Base-by-base conservation (phyloP, 1,140 invertebrate species). In the Papilio glaucus region DNA sequence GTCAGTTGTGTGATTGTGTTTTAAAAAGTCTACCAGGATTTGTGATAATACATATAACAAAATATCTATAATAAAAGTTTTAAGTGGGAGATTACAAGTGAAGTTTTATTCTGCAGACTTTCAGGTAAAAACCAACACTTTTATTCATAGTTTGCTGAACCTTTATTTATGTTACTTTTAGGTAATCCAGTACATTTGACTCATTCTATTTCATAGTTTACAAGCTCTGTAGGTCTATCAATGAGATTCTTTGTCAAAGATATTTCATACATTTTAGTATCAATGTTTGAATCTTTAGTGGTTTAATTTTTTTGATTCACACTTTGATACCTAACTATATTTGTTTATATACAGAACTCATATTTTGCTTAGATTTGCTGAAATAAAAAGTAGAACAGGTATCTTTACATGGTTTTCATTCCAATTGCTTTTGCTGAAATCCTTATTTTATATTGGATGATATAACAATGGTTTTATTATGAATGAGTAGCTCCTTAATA, bases 41-140 rank as follows among this genome's bases (percentile, higher is more conserved):
- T 94, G 93, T 94, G 93, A 94, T 94, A 94, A 93, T 93, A 94
- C 92, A 92, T 93, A 93, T 94, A 94, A 93, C 90, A 91, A 94
- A 93, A 85, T 94, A 93, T 92, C 89, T 93, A 92, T 93, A 94
- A 94, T 93, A 93, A 93, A 94, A 93, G 91, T 93, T 94, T 93
- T 93, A 94, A 93, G 93, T 94, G 92, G 91, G 90, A 94, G 91
- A 93, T 92, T 89, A 83, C 77, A 83, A 86, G 86, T 89, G 91
- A 85, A 90, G 91, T 94, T 94, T 94, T 92, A 94, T 94, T 93
- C 87, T 72, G 78, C 85, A 75, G 82, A 75, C 63, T 49, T 73
- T 57, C 86, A 93, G 92, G 92, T 93, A 93, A 93, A 74, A 75
- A 67, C 12, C 13, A 68, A 49, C 6, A 33, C 33, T 70, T 73